Evolutionary conservation across 2,797 vertebrate species (phyloP).

Genomic region (Channa striata): DNA sequence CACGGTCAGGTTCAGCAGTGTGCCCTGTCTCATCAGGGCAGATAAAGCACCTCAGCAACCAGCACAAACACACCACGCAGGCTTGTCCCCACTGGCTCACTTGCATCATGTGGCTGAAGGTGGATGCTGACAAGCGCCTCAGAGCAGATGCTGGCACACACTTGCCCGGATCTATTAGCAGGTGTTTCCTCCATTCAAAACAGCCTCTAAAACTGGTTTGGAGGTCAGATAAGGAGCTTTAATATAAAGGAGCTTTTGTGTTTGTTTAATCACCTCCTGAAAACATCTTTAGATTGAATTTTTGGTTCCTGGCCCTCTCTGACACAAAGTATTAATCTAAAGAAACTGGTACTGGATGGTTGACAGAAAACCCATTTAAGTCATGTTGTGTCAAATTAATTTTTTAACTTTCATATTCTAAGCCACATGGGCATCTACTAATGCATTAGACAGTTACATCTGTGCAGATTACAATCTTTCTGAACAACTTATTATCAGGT

Average conservation of each 20-base stretch:
- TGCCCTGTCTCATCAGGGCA: slow-evolving; percentile 43
- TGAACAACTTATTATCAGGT: neutral
- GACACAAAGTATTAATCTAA: slow-evolving; percentile 15
- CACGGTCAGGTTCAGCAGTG: slow-evolving; percentile 23
- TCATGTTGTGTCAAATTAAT: neutral
- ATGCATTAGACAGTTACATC: neutral
- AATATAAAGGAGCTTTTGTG: neutral
- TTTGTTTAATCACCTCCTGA: slow-evolving; percentile 27
- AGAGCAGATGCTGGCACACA: slow-evolving; percentile 42
- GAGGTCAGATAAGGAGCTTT: slow-evolving; percentile 18
- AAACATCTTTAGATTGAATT: slow-evolving; percentile 17
- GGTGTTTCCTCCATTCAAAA: slow-evolving; percentile 52
- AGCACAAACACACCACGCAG: slow-evolving; percentile 24
- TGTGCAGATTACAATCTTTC: neutral
- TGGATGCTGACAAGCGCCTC: slow-evolving; percentile 58
- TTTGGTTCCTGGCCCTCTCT: slow-evolving; percentile 22
- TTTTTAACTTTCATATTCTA: neutral
- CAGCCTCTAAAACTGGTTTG: slow-evolving; percentile 32
- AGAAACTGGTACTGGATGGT: neutral
- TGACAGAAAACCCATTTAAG: neutral
- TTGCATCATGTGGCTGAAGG: slow-evolving; percentile 40
- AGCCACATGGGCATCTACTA: neutral
- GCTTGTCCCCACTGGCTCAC: neutral
- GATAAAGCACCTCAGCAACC: slow-evolving; percentile 47
- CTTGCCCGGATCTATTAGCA: slow-evolving; percentile 54